phyloP scores from a whole-genome alignment of 2,797 vertebrate species.

The Enteromius viviparus region DNA sequence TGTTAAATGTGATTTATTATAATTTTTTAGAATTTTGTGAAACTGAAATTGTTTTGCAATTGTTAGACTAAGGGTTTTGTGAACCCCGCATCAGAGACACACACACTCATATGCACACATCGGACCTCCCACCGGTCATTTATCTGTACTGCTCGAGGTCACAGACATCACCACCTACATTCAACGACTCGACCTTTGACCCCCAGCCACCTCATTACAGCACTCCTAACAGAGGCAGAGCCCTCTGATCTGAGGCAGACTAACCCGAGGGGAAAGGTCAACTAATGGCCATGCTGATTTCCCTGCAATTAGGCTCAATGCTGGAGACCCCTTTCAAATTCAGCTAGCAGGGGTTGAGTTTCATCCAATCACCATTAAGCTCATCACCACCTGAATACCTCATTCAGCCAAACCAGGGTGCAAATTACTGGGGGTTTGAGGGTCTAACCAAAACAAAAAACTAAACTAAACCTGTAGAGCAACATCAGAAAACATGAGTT shows the following conservation, averaged over 20 bases:
- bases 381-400: constrained; percentile 20
- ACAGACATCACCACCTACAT: constrained; percentile 58
- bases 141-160: constrained; percentile 11
- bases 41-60: too few species aligned
- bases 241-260: constrained; percentile 55
- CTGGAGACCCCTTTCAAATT: constrained; percentile 16
- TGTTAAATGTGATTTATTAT: too few species aligned
- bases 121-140: constrained; percentile 54
- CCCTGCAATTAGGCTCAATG: constrained; percentile 17
- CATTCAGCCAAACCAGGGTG: constrained; percentile 5
- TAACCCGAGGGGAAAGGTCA: constrained; percentile 42
- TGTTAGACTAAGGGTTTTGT: too few species aligned
- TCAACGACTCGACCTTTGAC: constrained; percentile 69
- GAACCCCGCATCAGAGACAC: not conserved
- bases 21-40: too few species aligned
- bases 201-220: constrained; percentile 71
- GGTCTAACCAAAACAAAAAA: not conserved
- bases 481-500: not conserved
- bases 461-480: too few species aligned
- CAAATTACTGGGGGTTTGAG: not conserved
- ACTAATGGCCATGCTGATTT: constrained; percentile 16
- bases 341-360: not conserved
- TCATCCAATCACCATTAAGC: constrained; percentile 13
- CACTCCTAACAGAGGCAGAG: constrained; percentile 60
- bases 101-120: not conserved